phyloP scores from a whole-genome alignment of 2,888 invertebrate species.

The Pteria penguin region DNA sequence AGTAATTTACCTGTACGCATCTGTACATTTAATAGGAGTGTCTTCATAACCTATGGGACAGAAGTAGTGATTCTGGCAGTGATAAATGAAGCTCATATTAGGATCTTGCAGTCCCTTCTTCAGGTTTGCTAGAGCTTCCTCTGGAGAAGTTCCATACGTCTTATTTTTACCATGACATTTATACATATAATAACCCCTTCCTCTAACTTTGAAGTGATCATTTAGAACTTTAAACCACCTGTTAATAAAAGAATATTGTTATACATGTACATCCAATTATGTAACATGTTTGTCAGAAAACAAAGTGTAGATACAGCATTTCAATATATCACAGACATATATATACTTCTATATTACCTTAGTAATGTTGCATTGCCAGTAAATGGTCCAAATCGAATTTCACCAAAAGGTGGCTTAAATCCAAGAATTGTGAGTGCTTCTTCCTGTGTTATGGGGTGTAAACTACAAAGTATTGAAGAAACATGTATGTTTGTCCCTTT shows the following conservation, averaged over 20 bases:
- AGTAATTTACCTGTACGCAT: constrained; percentile 78
- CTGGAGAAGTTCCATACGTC: constrained; percentile 66
- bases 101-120: constrained; percentile 70
- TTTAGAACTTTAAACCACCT: constrained; percentile 76
- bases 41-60: constrained; percentile 78
- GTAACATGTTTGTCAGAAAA: too few species aligned
- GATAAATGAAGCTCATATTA: constrained; percentile 74
- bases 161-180: constrained; percentile 76
- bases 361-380: constrained; percentile 75
- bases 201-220: constrained; percentile 71
- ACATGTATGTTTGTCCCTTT: too few species aligned
- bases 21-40: constrained; percentile 61
- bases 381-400: constrained; percentile 75
- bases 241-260: too few species aligned
- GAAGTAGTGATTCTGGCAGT: constrained; percentile 78
- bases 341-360: too few species aligned
- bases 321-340: too few species aligned
- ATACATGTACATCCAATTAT: too few species aligned
- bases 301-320: too few species aligned
- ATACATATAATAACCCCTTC: constrained; percentile 71
- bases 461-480: constrained; percentile 54
- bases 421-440: constrained; percentile 72
- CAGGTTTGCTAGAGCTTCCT: constrained; percentile 65
- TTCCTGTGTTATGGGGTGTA: constrained; percentile 75
- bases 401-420: constrained; percentile 71